Percentiles rank a stretch among this genome's conserved stretches.
Evolutionary conservation across 2,113 vertebrate species (phyloP).

Genomic region (Coptodon bakossiorum): DNA sequence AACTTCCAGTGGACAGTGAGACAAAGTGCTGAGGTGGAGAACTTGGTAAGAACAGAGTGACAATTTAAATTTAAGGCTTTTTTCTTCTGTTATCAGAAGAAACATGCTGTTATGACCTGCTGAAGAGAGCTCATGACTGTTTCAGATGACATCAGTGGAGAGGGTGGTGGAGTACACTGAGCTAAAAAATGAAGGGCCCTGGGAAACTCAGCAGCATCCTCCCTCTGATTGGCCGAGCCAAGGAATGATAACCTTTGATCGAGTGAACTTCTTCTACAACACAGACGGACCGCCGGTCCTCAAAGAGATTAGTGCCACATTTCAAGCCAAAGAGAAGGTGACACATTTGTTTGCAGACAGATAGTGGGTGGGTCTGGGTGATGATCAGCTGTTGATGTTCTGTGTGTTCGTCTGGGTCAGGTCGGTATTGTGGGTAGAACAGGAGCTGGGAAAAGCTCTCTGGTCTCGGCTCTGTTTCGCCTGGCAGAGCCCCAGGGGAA

Average conservation of each 20-base stretch:
- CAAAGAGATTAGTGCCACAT: slow-evolving; percentile 62
- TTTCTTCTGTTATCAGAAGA: neutral
- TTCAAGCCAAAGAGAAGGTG: slow-evolving; percentile 83
- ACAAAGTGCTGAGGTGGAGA: slow-evolving; percentile 93
- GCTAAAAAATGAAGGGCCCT: slow-evolving; percentile 86
- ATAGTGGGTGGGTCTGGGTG: neutral
- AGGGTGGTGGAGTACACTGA: slow-evolving; percentile 89
- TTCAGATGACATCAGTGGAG: slow-evolving; percentile 95
- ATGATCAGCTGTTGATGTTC: neutral
- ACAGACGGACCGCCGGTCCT: slow-evolving; percentile 78
- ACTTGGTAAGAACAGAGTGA: slow-evolving; percentile 76
- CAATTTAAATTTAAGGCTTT: neutral
- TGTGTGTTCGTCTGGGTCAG: slow-evolving; percentile 43
- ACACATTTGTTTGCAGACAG: neutral
- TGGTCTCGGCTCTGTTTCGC: slow-evolving; percentile 91
- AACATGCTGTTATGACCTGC: neutral
- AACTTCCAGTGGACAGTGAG: slow-evolving; percentile 94
- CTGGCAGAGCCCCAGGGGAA: slow-evolving; percentile 86
- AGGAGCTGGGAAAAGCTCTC: slow-evolving; percentile 90
- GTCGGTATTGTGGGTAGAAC: slow-evolving; percentile 93
- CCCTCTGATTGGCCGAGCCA: slow-evolving; percentile 80
- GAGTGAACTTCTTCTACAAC: slow-evolving; percentile 87
- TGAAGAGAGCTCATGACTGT: neutral
- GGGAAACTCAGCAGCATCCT: slow-evolving; percentile 79
- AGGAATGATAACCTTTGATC: slow-evolving; percentile 83